Evolutionary conservation across 2,113 vertebrate species (phyloP), one percentile per base, ranked within the genome.

Genomic region (Potamarius usumacintae): DNA sequence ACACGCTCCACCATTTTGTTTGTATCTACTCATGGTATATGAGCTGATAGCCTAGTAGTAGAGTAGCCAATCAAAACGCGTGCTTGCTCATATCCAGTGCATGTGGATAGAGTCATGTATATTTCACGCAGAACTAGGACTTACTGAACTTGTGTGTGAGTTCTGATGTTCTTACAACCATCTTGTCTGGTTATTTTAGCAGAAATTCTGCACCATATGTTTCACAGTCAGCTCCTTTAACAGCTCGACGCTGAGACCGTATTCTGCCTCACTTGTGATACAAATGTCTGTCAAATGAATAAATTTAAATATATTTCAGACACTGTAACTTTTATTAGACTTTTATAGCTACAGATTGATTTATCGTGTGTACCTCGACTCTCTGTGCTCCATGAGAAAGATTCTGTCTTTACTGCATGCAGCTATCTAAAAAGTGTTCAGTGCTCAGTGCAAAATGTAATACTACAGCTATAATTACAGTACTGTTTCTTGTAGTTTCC

Each of bases 401-500:
- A 57, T 18, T 80, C 78, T 83, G 34, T 53, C 5, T 83, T 86
- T 67, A 30, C 17, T 79, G 2, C 17, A 34, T 8, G 9, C 34
- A 78, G 0, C 58, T 50, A 78, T 65, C 42, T 62, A 20, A 14
- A 50, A 50, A 65, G 15, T 62, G 53, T 74, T 34, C 42, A 62
- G 14, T 76, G 55, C 57, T 22, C 42, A 77, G 1, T 85, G 53
- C 53, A 58, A 76, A 14, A 67, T 27, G 30, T 30, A 30, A 30
- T 30, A 30, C 30, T 60, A 7, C 14, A 27, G 20, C 74, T 5
- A 22, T 86, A 79, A 79, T 79, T 55, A 86, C 60, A 53, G 18
- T 65, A 25, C 25, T 22, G 52, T 78, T 63, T 22, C 55, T 58
- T 53, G 57, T 42, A 77, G 62, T 78, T 85, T 78, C n/a, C 84